Evolutionary conservation across 1,140 invertebrate species (phyloP).

Genomic region (Heliconius himera): DNA sequence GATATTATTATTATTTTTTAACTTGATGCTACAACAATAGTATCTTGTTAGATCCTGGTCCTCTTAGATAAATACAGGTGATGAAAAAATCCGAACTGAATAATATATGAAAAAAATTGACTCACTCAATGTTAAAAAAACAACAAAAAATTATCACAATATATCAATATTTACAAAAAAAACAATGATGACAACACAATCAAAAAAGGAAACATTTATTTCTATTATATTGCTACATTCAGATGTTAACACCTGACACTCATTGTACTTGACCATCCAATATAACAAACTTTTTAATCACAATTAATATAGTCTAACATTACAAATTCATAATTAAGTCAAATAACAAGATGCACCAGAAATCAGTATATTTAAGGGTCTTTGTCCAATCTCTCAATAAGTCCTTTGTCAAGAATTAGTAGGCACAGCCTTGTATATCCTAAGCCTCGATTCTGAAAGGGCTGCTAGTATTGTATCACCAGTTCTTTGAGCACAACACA

Average conservation of each 20-base stretch:
- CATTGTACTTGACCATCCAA: not conserved
- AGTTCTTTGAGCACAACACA: conserved; percentile 81
- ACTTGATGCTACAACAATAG: no score
- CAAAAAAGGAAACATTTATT: not conserved
- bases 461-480: conserved; percentile 83
- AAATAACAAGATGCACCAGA: not conserved
- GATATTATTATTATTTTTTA: no score
- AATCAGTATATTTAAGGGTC: not conserved
- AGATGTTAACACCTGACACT: not conserved
- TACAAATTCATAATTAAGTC: not conserved
- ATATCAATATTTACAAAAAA: not conserved
- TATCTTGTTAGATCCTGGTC: no score
- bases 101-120: not conserved
- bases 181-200: not conserved
- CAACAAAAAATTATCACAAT: not conserved
- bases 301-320: not conserved
- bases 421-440: conserved; percentile 82
- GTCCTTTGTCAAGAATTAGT: conserved; percentile 41
- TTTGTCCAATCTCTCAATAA: not conserved
- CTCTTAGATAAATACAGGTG: no score
- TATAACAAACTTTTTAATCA: not conserved
- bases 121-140: not conserved
- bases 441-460: conserved; percentile 84
- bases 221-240: not conserved
- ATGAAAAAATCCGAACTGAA: no score